phyloP scores from a whole-genome alignment of 2,797 vertebrate species.

The Sus cebifrons region DNA sequence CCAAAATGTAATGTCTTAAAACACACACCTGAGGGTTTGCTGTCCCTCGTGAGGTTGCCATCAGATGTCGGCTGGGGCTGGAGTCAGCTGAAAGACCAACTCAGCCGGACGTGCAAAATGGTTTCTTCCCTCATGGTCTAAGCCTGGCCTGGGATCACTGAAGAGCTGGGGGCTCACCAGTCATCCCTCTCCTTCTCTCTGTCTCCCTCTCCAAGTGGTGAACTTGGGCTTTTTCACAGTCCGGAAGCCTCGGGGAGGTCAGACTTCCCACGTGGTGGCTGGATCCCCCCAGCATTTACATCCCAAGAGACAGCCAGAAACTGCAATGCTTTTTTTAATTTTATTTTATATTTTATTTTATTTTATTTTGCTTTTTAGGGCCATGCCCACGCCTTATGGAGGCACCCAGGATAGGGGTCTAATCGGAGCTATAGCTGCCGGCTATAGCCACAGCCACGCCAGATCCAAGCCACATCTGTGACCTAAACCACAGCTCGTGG shows the following conservation, averaged over 20 bases:
- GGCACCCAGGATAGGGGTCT: too few species aligned
- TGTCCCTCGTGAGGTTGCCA: neutral
- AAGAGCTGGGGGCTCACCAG: neutral
- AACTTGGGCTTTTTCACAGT: constrained; percentile 2
- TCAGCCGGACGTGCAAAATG: neutral
- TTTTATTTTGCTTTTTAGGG: too few species aligned
- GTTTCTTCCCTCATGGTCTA: neutral
- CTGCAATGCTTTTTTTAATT: neutral
- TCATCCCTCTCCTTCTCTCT: neutral
- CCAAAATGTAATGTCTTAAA: neutral
- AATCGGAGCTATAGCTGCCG: too few species aligned
- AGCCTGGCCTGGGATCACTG: neutral
- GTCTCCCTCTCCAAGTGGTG: neutral
- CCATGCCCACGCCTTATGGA: too few species aligned
- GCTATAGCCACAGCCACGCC: too few species aligned
- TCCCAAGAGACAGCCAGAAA: neutral
- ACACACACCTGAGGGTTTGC: neutral
- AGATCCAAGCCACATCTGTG: too few species aligned
- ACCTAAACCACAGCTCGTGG: too few species aligned
- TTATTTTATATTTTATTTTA: too few species aligned
- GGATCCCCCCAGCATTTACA: neutral
- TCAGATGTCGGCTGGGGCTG: neutral
- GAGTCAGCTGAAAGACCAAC: neutral
- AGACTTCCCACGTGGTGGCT: neutral
- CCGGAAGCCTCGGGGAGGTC: neutral